phyloP scores from a whole-genome alignment of 2,113 vertebrate genomes.

The Corythornis madagascariensis region DNA sequence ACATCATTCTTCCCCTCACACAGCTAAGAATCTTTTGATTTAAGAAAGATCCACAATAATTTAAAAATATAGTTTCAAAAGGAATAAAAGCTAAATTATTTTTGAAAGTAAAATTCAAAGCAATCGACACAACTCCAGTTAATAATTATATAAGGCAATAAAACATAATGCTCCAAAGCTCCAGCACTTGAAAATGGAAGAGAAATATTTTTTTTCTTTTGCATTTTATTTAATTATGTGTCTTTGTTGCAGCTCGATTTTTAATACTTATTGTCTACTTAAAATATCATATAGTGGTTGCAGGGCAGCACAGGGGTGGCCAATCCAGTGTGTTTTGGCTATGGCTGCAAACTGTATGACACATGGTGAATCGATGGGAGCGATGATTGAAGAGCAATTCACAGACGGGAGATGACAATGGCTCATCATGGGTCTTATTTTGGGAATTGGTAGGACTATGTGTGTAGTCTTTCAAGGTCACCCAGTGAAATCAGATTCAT shows the following conservation, averaged over 20 bases:
- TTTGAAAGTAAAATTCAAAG: conserved; percentile 42
- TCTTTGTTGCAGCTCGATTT: conserved; percentile 24
- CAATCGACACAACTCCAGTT: conserved; percentile 25
- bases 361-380: conserved; percentile 64
- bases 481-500: conserved; percentile 24
- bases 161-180: conserved; percentile 6
- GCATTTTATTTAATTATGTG: conserved; percentile 17
- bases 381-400: conserved; percentile 57
- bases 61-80: conserved; percentile 4
- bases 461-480: conserved; percentile 20
- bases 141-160: conserved; percentile 29
- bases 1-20: background rate
- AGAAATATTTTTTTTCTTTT: conserved; percentile 11
- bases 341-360: conserved; percentile 28
- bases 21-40: background rate
- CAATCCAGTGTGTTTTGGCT: background rate
- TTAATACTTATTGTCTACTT: conserved; percentile 5
- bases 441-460: conserved; percentile 19
- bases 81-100: background rate
- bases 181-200: background rate
- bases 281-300: conserved; percentile 32
- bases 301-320: background rate
- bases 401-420: conserved; percentile 23
- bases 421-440: conserved; percentile 55
- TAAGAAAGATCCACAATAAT: background rate